Base-by-base conservation (phyloP, 2,113 vertebrate species). In the Jacana jacana region DNA sequence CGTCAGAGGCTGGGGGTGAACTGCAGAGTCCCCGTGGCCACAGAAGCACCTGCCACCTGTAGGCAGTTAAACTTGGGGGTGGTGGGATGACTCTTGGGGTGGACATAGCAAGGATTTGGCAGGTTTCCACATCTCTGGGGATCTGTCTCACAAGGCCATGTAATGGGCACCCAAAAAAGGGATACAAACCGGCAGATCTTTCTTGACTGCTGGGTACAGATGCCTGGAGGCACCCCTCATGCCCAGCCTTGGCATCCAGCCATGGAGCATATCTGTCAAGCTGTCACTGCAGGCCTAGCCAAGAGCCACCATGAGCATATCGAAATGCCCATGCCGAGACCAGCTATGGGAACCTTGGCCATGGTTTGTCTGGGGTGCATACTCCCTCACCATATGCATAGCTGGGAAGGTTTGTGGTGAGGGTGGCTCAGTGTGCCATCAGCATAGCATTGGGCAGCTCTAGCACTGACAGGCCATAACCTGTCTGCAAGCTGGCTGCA, bases 381-480 rank as follows among this genome's bases (percentile, higher is more conserved):
- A 1, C 27, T 70, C 18, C 66, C 20, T 64, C 8, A 2, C 27
- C 30, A 15, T 39, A 1, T 1, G 19, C 14, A 3, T 44, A 24
- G 31, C 51, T 54, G 4, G 40, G 30, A 44, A 19, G 55, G 5
- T 75, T 73, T 75, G 55, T 0, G 1, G 28, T 16, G 52, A 28
- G n/a, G 12, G 31, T 35, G 61, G 9, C 65, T 69, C 14, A 7
- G 31, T 28, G 6, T 33, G 49, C 31, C 55, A 6, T 30, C 0
- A 0, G 39, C 1, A 0, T 7, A 4, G 39, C 0, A 0, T 37
- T 54, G 18, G 52, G 70, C 39, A 46, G 55, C 24, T 54, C 49
- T 60, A 54, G n/a, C 4, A 1, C 60, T 22, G 55, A n/a, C 39
- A 39, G 37, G 42, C 75, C 86, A 30, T 44, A 76, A 37, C 33